These are phyloP conservation scores for Chelmon rostratus DNA, from an alignment of 2,797 vertebrate species.

Conservation along the genomic window DNA sequence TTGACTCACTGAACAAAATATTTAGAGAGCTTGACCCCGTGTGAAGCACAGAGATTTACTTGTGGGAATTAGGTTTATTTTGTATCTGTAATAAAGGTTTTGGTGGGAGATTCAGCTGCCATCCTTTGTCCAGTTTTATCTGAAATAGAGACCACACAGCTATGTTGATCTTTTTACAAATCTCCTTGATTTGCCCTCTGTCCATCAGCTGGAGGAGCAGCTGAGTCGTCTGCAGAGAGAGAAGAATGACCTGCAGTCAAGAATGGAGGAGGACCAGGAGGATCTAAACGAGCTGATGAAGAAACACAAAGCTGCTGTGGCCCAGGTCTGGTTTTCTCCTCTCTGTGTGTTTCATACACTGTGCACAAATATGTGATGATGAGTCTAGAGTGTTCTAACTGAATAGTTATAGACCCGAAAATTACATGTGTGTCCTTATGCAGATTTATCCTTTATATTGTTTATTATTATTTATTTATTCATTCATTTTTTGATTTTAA, in stretches of 20 bases:
- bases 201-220: constrained; percentile 94
- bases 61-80: neutral
- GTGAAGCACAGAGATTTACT: neutral
- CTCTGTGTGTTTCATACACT: neutral
- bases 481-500: too few relatives aligned
- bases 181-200: neutral
- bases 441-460: neutral
- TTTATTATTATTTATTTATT: neutral
- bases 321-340: constrained; percentile 87
- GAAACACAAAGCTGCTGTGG: constrained; percentile 95
- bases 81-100: neutral
- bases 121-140: neutral
- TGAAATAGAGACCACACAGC: neutral
- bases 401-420: neutral
- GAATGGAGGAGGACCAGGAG: constrained; percentile 97
- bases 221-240: constrained; percentile 95
- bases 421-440: neutral
- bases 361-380: neutral
- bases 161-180: neutral
- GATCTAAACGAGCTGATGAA: constrained; percentile 99
- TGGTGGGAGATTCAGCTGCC: neutral
- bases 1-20: neutral
- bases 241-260: constrained; percentile 95
- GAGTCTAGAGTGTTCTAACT: neutral
- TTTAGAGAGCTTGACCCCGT: neutral